These are phyloP conservation scores for Paedocypris sp. DNA, from an alignment of 2,113 vertebrate genomes.

Conservation along the genomic window DNA sequence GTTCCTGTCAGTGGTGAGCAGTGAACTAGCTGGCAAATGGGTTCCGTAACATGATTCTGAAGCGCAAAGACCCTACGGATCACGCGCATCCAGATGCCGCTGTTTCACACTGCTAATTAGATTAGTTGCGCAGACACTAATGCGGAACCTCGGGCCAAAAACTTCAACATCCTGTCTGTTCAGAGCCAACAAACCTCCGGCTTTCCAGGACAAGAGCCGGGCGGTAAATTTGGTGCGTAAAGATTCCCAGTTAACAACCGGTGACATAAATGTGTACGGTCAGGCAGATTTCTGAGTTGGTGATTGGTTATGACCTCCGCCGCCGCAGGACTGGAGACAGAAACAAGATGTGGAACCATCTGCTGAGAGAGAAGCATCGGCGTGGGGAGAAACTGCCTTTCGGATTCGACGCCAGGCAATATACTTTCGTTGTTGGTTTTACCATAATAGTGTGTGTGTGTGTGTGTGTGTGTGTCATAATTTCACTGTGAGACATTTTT, in stretches of 20 bases:
- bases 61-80: slow-evolving; percentile 6
- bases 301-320: slow-evolving; percentile 18
- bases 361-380: slow-evolving; percentile 22
- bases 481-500: too few relatives aligned
- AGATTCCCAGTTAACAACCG: neutral
- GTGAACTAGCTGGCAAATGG: slow-evolving; percentile 14
- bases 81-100: slow-evolving; percentile 30
- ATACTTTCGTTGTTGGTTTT: neutral
- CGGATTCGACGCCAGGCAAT: slow-evolving; percentile 28
- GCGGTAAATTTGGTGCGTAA: slow-evolving; percentile 1
- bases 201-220: slow-evolving; percentile 10
- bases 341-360: slow-evolving; percentile 27
- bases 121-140: slow-evolving; percentile 34
- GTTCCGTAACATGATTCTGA: slow-evolving; percentile 18
- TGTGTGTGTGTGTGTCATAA: too few relatives aligned
- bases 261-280: slow-evolving; percentile 23
- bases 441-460: too few relatives aligned
- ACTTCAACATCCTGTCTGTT: slow-evolving; percentile 18
- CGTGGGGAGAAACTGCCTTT: slow-evolving; percentile 8
- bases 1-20: slow-evolving; percentile 27
- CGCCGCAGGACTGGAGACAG: neutral
- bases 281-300: slow-evolving; percentile 16
- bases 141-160: slow-evolving; percentile 25
- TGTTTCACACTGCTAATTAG: slow-evolving; percentile 34
- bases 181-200: slow-evolving; percentile 6